Percentiles rank a stretch among this genome's conserved stretches.
These are phyloP conservation scores for Hystrix brachyura DNA, from an alignment of 2,113 vertebrate genomes.

Conservation along the genomic window DNA sequence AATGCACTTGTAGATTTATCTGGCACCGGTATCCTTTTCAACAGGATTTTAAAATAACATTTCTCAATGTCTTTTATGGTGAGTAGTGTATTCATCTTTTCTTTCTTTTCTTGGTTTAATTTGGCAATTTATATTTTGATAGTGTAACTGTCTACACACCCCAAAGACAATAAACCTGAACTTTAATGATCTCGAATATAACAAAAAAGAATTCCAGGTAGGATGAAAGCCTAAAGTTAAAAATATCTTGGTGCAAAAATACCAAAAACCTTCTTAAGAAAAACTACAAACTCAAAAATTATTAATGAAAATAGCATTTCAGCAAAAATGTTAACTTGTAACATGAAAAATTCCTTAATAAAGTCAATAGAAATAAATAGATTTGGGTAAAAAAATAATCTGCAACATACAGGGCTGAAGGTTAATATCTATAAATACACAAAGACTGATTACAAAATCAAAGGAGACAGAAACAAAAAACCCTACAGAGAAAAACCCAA, in stretches of 20 bases:
- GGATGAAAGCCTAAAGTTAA: neutral
- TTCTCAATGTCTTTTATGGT: neutral
- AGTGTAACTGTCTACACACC: neutral
- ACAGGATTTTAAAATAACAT: neutral
- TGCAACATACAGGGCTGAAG: neutral
- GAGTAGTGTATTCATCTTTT: neutral
- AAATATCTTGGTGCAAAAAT: neutral
- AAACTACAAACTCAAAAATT: neutral
- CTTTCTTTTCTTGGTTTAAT: neutral
- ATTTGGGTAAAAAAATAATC: neutral
- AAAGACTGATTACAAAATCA: neutral
- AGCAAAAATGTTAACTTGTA: neutral
- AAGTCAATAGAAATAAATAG: neutral
- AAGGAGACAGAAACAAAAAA: neutral
- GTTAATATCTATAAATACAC: neutral
- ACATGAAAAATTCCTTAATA: neutral
- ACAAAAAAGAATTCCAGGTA: neutral
- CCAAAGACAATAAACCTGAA: neutral
- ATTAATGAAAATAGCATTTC: neutral
- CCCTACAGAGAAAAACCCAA: neutral
- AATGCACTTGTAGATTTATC: neutral
- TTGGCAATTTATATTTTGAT: slow-evolving; percentile 13
- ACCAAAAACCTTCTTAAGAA: neutral
- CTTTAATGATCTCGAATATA: neutral
- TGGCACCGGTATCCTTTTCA: neutral